These are phyloP conservation scores for Drosophila algonquin DNA, from an alignment of 2,888 invertebrate species.

Conservation along the genomic window DNA sequence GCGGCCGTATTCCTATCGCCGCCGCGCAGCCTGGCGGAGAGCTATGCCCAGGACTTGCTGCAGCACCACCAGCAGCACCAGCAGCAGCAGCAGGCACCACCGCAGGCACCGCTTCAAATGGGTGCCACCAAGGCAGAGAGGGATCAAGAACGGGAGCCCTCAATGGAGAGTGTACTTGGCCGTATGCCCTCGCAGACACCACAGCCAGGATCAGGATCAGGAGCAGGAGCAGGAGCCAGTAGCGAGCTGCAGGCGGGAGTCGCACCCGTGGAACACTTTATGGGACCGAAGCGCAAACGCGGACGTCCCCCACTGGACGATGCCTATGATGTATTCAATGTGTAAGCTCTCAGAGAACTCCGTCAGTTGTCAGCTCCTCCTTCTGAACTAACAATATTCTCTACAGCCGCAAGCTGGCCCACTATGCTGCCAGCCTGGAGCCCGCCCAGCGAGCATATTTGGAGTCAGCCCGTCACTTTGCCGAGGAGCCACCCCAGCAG, in stretches of 20 bases:
- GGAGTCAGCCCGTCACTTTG: conserved; percentile 68
- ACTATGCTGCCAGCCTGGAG: conserved; percentile 75
- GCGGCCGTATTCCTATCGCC: conserved; percentile 79
- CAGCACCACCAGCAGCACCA: conserved; percentile 54
- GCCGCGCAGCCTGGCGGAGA: conserved; percentile 69
- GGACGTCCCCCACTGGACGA: conserved; percentile 89
- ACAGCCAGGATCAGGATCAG: conserved; percentile 56
- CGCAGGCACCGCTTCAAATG: conserved; percentile 3
- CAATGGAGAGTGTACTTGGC: conserved; percentile 47
- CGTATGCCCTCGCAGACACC: conserved; percentile 81
- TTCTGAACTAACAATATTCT: not conserved
- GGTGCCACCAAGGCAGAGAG: conserved; percentile 5
- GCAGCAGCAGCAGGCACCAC: conserved; percentile 12
- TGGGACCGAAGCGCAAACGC: conserved; percentile 86
- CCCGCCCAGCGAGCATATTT: conserved; percentile 72
- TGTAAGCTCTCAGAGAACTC: conserved; percentile 70
- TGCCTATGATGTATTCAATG: conserved; percentile 83
- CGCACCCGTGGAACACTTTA: conserved; percentile 68
- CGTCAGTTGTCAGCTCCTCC: not conserved
- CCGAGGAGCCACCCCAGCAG: conserved; percentile 56
- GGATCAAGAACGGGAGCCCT: conserved; percentile 42
- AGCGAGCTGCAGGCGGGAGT: conserved; percentile 44
- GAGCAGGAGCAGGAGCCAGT: conserved; percentile 3
- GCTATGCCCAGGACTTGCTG: conserved; percentile 63
- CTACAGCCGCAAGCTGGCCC: conserved; percentile 74